Base-by-base conservation (phyloP, 2,888 invertebrate genomes). In the Eupithecia dodoneata region DNA sequence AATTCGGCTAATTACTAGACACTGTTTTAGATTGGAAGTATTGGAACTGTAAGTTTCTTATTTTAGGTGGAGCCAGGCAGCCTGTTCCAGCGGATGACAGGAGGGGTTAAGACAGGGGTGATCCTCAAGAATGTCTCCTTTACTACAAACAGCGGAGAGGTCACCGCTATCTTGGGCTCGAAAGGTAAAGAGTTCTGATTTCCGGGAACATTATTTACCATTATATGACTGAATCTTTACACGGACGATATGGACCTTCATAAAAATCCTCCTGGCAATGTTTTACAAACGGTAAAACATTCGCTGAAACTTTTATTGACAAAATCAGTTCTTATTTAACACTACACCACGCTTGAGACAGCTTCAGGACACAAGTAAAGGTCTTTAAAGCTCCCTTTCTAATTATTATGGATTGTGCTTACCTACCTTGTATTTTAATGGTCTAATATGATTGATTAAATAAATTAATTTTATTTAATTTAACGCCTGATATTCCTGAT, bases 121-220 rank as follows among this genome's bases (percentile, higher is more conserved):
- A 98, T 99, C 75, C 96, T 99, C 15, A 98, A 99, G 91, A 99
- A 99, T 94, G 98, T 99, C 7, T 98, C 98, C 41, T 96, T 99
- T 85, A 97, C 97, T 80, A 98, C 99, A 0, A 97, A 98, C 87
- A 98, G 98, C 72, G 99, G 99, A 6, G 99, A 99, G 91, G 98
- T 99, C 74, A 97, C 99, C 87, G 99, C 99, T 52, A 97, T 99
- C 77, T 94, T 99, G 65, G 99, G 99, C 12, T 98, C 99, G 0
- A 98, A 98, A 96, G 99, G 98, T 97, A 79, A 44, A 5, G 70
- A 18, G 41, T 66, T 63, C 66, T 65, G 66, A 66, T 59, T 59
- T n/a, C 4, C 7, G 7, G 55, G n/a, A 6, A 55, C n/a, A n/a
- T 55, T n/a, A 55, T 2, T 55, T 7, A 59, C 9, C 59, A 18